Percentiles rank a stretch among this genome's conserved stretches.
These are phyloP conservation scores for Solenopsis fugax DNA, from an alignment of 1,140 invertebrate genomes.

Conservation along the genomic window DNA sequence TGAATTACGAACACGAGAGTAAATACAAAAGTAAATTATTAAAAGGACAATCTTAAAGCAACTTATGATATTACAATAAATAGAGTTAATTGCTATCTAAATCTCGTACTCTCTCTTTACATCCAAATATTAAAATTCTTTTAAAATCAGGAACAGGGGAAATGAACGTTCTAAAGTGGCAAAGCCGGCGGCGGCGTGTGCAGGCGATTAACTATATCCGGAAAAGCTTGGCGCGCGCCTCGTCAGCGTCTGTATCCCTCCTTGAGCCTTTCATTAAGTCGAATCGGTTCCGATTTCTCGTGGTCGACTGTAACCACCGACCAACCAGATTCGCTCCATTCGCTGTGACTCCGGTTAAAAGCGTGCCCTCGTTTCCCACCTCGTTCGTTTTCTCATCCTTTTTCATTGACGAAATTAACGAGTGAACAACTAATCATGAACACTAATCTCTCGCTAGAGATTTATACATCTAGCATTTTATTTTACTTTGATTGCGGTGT, in stretches of 20 bases:
- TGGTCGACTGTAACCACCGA: slow-evolving; percentile 80
- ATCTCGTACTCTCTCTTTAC: background rate
- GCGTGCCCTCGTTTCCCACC: slow-evolving; percentile 33
- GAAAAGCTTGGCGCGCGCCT: slow-evolving; percentile 63
- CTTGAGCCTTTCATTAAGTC: slow-evolving; percentile 82
- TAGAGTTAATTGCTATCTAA: background rate
- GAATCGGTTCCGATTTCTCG: slow-evolving; percentile 76
- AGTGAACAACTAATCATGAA: slow-evolving; percentile 69
- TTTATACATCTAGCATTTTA: background rate
- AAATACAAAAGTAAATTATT: slow-evolving; percentile 24
- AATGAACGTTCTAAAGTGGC: background rate
- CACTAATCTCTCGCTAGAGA: slow-evolving; percentile 5
- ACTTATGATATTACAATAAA: background rate
- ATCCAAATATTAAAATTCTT: background rate
- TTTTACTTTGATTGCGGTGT: background rate
- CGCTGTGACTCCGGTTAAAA: slow-evolving; percentile 68
- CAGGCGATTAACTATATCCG: slow-evolving; percentile 31
- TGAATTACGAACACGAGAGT: background rate
- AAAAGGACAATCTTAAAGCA: background rate
- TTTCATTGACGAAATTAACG: slow-evolving; percentile 69
- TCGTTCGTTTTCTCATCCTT: slow-evolving; percentile 52
- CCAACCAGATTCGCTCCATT: slow-evolving; percentile 76
- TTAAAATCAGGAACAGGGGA: slow-evolving; percentile 1
- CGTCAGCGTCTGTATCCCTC: slow-evolving; percentile 78
- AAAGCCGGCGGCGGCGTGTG: background rate